Base-by-base conservation (phyloP, 1,140 invertebrate genomes). In the Drosophila ogumai region DNA sequence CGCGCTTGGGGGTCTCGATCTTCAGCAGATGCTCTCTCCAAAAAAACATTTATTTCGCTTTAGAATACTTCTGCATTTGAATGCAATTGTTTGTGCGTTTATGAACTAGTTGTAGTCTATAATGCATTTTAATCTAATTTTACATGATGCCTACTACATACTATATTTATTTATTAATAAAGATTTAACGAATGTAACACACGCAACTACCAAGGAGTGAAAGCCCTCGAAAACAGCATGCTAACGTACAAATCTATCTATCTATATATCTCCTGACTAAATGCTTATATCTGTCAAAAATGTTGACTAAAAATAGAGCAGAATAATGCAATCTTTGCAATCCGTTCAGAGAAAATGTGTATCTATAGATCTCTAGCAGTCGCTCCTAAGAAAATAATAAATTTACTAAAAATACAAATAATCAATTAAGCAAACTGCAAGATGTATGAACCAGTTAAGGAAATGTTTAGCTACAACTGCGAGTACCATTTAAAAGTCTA, bases 41-140 rank as follows among this genome's bases (percentile, higher is more conserved):
- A 13, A 13, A 13, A 46, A 55, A 25, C 36, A 19, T 47, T 41
- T 60, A 36, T n/a, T 34, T 68, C 28, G 52, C 43, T 58, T 71
- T 58, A 38, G 43, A 61, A 61, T 79, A 69, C 32, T 49, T 57
- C 40, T 38, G 84, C 85, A 88, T 88, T 88, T 88, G 38, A 72
- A 81, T 88, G 85, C 85, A 88, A 74, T 85, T 85, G 55, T 88
- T 84, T 77, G 64, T 82, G 79, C 79, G 80, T 88, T 74, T 73
- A 71, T 71, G 54, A 79, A 56, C 71, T 82, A 88, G 84, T 58
- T 74, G 41, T 88, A 88, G 85, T 56, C 69, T 71, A 5, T 55
- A 85, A 90, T 90, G 85, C 85, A 90, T 88, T 88, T 88, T 85
- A 85, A 90, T 61, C 38, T 81, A 74, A 81, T 69, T 84, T 77